Evolutionary conservation across 2,797 vertebrate genomes (phyloP), one percentile per base, ranked within the genome.

Genomic region (Pangasius djambal): DNA sequence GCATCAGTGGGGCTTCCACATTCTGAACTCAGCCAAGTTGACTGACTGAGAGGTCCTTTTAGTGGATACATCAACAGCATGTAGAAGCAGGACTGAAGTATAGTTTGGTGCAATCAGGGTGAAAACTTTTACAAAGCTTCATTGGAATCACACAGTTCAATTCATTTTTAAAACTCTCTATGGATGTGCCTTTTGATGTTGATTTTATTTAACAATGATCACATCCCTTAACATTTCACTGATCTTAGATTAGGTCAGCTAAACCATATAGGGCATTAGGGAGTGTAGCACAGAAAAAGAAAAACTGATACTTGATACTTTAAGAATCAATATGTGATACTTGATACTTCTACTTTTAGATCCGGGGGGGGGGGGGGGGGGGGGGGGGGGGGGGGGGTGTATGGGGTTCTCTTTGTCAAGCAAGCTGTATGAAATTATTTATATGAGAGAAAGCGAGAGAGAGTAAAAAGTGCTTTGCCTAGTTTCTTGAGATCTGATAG

Each of bases 1-100:
- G 89, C 79, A 44, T 85, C 88, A 44, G 28, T 86, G 65, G 79
- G 83, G 90, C 79, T 88, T 89, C 63, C 87, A 83, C 40, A 90
- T 77, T 69, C 69, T 82, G 25, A 89, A 81, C 57, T 78, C 74
- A 84, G 25, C 55, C 31, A 75, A 65, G 65, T 40, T 22, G 7
- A 22, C 75, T 83, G 50, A 88, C 70, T 57, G 25, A 78, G 20
- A 22, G 31, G 34, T 65, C 67, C 6, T 18, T 78, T 12, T 85
- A 69, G 44, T 74, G 37, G 12, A 83, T 69, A 77, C 7, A 37
- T 74, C 3, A 25, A 50, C 50, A 52, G 16, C 15, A 31, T 78
- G 75, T 25, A 44, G 18, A 52, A n/a, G 13, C 28, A 31, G 48
- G 28, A 78, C 34, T 61, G 79, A 20, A 40, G 59, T 57, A 40